Conservation (phyloP, 2,113 vertebrate species). For the Plestiodon gilberti region DNA sequence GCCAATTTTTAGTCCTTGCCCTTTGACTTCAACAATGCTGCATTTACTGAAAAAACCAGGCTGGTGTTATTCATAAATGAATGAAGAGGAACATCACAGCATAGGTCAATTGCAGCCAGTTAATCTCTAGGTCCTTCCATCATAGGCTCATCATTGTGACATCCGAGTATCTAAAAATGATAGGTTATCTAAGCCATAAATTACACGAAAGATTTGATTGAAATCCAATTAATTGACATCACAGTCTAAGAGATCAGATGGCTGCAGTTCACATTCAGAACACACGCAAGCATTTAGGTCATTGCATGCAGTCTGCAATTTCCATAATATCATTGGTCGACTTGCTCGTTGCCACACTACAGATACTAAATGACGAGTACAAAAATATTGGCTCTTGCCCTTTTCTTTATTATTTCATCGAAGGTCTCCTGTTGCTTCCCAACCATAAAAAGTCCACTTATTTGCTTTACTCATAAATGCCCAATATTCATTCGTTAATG, state of each 20-base stretch:
- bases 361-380: not conserved
- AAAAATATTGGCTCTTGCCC: conserved; percentile 8
- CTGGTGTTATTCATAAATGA: conserved; percentile 1
- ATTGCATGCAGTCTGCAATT: not conserved
- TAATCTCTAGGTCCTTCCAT: conserved; percentile 8
- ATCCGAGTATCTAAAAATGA: conserved; percentile 28
- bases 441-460: not conserved
- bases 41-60: conserved; percentile 33
- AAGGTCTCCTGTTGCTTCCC: not conserved
- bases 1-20: not conserved
- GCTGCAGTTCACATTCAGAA: conserved; percentile 30
- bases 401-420: conserved; percentile 24
- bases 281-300: not conserved
- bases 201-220: conserved; percentile 40
- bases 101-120: conserved; percentile 26
- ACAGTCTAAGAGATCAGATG: conserved; percentile 22
- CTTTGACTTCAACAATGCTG: conserved; percentile 14
- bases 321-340: not conserved
- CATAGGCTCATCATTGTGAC: not conserved
- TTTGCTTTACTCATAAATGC: conserved; percentile 10
- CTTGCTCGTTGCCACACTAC: not conserved
- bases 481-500: not conserved
- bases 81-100: not conserved
- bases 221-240: conserved; percentile 38
- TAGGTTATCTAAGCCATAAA: conserved; percentile 25